A percentile compares a stretch with the other conserved stretches of the same genome.
Evolutionary conservation across 2,113 vertebrate genomes (phyloP).

Genomic region (Saiga tatarica): DNA sequence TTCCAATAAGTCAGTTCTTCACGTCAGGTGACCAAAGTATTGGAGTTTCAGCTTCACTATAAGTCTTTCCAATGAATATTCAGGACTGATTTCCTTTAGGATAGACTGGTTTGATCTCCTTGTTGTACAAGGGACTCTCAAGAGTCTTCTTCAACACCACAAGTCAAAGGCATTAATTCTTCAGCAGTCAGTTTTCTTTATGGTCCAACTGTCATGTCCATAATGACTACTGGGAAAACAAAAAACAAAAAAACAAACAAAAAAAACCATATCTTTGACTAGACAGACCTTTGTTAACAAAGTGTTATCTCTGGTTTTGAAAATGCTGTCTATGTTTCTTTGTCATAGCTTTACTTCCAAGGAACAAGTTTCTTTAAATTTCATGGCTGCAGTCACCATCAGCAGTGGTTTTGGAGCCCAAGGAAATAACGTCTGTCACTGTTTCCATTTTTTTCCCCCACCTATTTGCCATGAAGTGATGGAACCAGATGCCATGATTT

Average conservation of each 20-base stretch:
- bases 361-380: not conserved
- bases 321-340: not conserved
- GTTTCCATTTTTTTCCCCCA: not conserved
- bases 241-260: not conserved
- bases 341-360: not conserved
- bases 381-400: not conserved
- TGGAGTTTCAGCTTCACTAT: not conserved
- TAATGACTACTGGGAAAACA: not conserved
- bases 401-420: not conserved
- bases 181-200: not conserved
- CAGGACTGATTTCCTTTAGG: not conserved
- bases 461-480: not conserved
- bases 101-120: not conserved
- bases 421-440: not conserved
- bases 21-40: not conserved
- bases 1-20: fast-evolving
- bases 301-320: not conserved
- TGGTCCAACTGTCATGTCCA: not conserved
- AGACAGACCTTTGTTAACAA: not conserved
- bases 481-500: not conserved
- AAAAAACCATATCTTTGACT: not conserved
- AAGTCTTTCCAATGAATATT: not conserved
- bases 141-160: not conserved
- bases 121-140: not conserved
- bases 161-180: not conserved